A percentile compares a stretch with the other conserved stretches of the same genome.
Evolutionary conservation across 1,140 invertebrate species (phyloP).

Genomic region (Lasioglossum baleicum): DNA sequence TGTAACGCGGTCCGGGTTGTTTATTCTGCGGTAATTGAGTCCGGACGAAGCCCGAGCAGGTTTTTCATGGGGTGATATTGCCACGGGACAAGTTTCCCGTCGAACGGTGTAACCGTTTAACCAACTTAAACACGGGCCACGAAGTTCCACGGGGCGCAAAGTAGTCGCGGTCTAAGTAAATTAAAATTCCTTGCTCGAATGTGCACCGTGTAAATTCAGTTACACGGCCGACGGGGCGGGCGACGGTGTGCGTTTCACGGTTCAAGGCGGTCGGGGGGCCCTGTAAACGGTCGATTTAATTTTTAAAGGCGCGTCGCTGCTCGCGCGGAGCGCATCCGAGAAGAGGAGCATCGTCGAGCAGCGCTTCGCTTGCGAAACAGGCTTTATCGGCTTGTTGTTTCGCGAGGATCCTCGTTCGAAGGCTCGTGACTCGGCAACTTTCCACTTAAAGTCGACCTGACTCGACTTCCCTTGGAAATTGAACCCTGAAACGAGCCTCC

Average conservation of each 20-base stretch:
- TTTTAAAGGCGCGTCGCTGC: background rate
- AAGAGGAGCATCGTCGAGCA: background rate
- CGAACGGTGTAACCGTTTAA: background rate
- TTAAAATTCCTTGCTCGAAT: background rate
- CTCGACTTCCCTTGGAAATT: background rate
- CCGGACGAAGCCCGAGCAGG: too few relatives aligned
- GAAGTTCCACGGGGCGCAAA: background rate
- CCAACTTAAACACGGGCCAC: background rate
- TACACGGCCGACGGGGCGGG: background rate
- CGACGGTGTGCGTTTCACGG: background rate
- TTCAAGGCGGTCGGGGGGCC: background rate
- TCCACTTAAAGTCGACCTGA: constrained; percentile 18
- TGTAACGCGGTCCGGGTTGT: too few relatives aligned
- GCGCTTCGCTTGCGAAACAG: constrained; percentile 26
- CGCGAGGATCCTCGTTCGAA: background rate
- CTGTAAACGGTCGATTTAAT: constrained; percentile 9
- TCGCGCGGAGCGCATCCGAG: background rate
- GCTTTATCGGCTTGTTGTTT: background rate
- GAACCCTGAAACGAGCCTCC: too few relatives aligned
- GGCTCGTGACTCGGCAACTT: constrained; percentile 23
- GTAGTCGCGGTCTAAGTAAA: background rate
- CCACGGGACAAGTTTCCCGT: too few relatives aligned
- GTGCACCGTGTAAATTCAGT: background rate
- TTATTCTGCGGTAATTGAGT: too few relatives aligned
- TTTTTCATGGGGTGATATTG: too few relatives aligned